Percentiles rank a stretch among this genome's conserved stretches.
phyloP scores from a whole-genome alignment of 1,140 invertebrate species.

The Yoshiicerus persimilis region DNA sequence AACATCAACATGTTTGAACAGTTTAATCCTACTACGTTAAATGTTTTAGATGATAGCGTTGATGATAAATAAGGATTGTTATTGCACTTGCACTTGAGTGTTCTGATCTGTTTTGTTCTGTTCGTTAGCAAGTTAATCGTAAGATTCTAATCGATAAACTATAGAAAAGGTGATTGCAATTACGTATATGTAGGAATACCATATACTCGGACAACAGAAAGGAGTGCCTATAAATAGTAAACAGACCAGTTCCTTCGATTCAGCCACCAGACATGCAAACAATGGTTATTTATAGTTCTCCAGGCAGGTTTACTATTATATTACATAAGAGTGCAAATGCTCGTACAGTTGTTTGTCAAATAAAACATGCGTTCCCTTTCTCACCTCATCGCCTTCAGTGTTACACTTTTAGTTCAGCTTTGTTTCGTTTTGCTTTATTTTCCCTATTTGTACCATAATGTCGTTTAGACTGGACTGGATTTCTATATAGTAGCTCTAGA shows the following conservation, averaged over 20 bases:
- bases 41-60: background rate
- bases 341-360: background rate
- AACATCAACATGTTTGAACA: background rate
- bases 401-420: background rate
- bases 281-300: background rate
- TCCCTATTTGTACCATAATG: background rate
- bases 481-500: background rate
- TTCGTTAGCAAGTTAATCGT: constrained; percentile 9
- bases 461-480: background rate
- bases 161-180: background rate
- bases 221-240: background rate
- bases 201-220: background rate
- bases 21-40: background rate
- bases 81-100: background rate
- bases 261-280: background rate
- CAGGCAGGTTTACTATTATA: background rate
- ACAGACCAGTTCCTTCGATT: background rate
- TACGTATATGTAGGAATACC: background rate
- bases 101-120: background rate
- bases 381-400: background rate
- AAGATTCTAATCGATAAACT: background rate
- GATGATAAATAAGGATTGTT: constrained; percentile 17
- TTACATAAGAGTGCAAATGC: background rate
- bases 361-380: background rate
- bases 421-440: background rate